phyloP scores from a whole-genome alignment of 2,113 vertebrate genomes.

The Colinus virginianus region DNA sequence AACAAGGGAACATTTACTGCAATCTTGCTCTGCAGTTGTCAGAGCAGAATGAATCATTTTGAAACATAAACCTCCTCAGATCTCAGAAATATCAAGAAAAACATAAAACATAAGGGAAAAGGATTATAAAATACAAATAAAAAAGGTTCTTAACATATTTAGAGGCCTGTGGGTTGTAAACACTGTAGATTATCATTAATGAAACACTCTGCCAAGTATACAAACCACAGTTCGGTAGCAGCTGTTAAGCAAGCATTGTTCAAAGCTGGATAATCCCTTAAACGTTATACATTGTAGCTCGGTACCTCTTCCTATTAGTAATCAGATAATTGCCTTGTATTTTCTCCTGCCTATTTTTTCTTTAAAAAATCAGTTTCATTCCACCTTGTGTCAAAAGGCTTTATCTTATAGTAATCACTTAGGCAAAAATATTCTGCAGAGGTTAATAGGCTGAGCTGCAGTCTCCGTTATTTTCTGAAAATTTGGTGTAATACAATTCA shows the following conservation, averaged over 20 bases:
- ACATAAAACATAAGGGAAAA: conserved; percentile 68
- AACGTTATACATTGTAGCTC: conserved; percentile 36
- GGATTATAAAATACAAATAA: conserved; percentile 70
- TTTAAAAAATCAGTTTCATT: conserved; percentile 45
- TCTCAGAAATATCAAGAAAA: conserved; percentile 75
- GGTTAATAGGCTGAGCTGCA: conserved; percentile 17
- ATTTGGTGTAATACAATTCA: conserved; percentile 5
- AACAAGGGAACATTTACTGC: conserved; percentile 76
- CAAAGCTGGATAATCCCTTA: conserved; percentile 62
- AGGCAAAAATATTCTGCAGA: conserved; percentile 23
- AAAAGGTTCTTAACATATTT: conserved; percentile 69
- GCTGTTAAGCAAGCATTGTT: conserved; percentile 66
- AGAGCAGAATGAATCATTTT: conserved; percentile 77
- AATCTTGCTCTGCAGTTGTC: conserved; percentile 70
- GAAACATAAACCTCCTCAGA: conserved; percentile 76
- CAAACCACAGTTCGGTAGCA: conserved; percentile 41
- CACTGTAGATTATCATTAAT: conserved; percentile 62
- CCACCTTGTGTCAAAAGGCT: conserved; percentile 37
- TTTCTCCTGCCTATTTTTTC: conserved; percentile 15
- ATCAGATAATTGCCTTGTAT: conserved; percentile 51
- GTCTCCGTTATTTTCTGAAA: conserved; percentile 31
- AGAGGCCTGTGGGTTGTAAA: conserved; percentile 68
- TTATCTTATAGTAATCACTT: conserved; percentile 40
- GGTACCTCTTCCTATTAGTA: conserved; percentile 55
- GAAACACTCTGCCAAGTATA: conserved; percentile 59